These are phyloP conservation scores for Orthosia incerta DNA, from an alignment of 2,888 invertebrate species.

Conservation along the genomic window DNA sequence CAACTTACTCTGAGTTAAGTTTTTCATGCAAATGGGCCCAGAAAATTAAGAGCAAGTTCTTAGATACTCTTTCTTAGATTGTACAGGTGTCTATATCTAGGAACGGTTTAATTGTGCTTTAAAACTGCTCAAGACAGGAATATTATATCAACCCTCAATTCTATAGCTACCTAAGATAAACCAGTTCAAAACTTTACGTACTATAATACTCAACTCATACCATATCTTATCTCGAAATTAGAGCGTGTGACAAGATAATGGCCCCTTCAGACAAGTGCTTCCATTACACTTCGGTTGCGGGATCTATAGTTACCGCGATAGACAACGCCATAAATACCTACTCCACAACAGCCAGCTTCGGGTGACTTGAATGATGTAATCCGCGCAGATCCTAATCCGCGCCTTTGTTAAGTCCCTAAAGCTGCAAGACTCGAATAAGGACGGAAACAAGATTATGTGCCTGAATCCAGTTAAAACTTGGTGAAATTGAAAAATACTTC, in stretches of 20 bases:
- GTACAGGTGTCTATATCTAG: too few relatives aligned
- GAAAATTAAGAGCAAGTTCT: too few relatives aligned
- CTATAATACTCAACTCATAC: neutral
- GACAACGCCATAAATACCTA: slow-evolving; percentile 41
- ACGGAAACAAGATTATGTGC: slow-evolving; percentile 49
- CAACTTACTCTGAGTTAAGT: too few relatives aligned
- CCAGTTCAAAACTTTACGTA: too few relatives aligned
- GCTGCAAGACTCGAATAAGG: slow-evolving; percentile 27
- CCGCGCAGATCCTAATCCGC: slow-evolving; percentile 51
- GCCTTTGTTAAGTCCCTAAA: slow-evolving; percentile 44
- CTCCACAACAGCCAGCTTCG: slow-evolving; percentile 28
- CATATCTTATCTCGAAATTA: slow-evolving; percentile 39
- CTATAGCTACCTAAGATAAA: too few relatives aligned
- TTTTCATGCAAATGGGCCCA: too few relatives aligned
- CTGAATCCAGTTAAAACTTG: slow-evolving; percentile 26
- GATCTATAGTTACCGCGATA: slow-evolving; percentile 19
- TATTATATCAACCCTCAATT: neutral
- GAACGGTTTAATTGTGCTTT: too few relatives aligned
- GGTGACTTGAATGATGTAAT: slow-evolving; percentile 44
- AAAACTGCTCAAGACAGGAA: neutral
- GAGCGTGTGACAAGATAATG: slow-evolving; percentile 48
- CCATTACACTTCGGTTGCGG: slow-evolving; percentile 45
- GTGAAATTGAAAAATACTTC: slow-evolving; percentile 14
- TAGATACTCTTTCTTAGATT: too few relatives aligned
- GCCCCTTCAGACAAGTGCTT: slow-evolving; percentile 38